Evolutionary conservation across 2,113 vertebrate genomes (phyloP).

Genomic region (Ardeotis arabs): DNA sequence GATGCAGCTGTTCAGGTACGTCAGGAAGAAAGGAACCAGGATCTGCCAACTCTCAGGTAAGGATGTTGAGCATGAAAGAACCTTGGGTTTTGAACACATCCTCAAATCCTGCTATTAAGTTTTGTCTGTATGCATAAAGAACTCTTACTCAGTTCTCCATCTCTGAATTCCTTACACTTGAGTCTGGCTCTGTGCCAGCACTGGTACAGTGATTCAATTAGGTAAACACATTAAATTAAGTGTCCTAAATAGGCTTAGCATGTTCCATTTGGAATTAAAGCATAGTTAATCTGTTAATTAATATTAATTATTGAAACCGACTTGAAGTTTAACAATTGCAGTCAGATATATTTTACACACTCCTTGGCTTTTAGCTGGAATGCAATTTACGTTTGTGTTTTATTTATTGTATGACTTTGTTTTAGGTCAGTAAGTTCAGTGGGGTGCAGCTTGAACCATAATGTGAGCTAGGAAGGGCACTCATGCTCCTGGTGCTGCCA

Average conservation of each 20-base stretch:
- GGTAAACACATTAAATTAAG: background rate
- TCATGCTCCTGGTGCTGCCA: background rate
- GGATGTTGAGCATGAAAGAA: background rate
- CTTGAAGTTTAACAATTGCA: background rate
- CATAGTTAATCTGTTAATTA: constrained; percentile 36
- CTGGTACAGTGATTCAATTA: background rate
- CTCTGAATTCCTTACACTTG: background rate
- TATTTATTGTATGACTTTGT: background rate
- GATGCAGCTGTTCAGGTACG: background rate
- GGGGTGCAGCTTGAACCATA: background rate
- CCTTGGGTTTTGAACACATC: background rate
- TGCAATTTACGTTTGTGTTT: background rate
- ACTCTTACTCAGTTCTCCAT: background rate
- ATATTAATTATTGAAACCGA: constrained; percentile 33
- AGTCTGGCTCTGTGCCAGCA: background rate
- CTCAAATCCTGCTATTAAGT: background rate
- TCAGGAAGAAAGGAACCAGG: background rate
- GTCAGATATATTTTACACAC: background rate
- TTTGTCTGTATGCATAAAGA: background rate
- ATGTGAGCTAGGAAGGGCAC: background rate
- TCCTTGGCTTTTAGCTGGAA: background rate
- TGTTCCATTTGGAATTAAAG: constrained; percentile 23
- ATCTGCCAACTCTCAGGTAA: background rate
- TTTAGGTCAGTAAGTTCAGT: background rate
- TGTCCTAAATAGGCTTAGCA: background rate